These are phyloP conservation scores for Thymelicus acteon DNA, from an alignment of 2,888 invertebrate genomes.

Conservation along the genomic window DNA sequence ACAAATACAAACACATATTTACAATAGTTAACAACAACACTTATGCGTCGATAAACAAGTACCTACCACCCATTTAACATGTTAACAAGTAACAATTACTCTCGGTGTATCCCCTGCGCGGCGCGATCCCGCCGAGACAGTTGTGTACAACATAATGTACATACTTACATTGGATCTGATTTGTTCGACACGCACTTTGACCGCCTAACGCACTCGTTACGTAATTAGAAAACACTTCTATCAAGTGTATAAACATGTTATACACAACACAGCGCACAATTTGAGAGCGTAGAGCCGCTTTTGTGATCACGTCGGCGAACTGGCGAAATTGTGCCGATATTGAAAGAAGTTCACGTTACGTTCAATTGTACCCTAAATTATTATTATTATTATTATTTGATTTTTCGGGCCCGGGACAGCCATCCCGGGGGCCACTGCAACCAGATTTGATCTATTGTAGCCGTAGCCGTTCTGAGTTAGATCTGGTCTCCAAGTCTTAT, in stretches of 20 bases:
- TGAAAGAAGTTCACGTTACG: not conserved
- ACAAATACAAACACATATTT: too few relatives aligned
- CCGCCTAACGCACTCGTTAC: not conserved
- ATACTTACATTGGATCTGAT: not conserved
- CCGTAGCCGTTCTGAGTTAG: too few relatives aligned
- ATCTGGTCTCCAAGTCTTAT: too few relatives aligned
- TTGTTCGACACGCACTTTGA: conserved; percentile 12
- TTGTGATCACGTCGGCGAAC: not conserved
- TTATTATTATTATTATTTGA: too few relatives aligned
- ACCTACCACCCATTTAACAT: not conserved
- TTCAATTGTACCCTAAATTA: too few relatives aligned
- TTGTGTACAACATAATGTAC: conserved; percentile 1
- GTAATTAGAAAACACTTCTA: conserved; percentile 13
- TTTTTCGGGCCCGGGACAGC: too few relatives aligned
- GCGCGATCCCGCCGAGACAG: conserved; percentile 8
- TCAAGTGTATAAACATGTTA: conserved; percentile 8
- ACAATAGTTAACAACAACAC: too few relatives aligned
- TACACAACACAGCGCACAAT: conserved; percentile 1
- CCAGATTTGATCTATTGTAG: too few relatives aligned
- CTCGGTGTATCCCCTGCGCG: not conserved
- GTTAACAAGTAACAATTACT: not conserved
- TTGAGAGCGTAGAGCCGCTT: not conserved
- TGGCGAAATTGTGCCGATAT: not conserved
- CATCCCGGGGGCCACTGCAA: too few relatives aligned
- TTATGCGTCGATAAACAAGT: too few relatives aligned